Evolutionary conservation across 2,113 vertebrate species (phyloP).

Genomic region (Lipophrys pholis): DNA sequence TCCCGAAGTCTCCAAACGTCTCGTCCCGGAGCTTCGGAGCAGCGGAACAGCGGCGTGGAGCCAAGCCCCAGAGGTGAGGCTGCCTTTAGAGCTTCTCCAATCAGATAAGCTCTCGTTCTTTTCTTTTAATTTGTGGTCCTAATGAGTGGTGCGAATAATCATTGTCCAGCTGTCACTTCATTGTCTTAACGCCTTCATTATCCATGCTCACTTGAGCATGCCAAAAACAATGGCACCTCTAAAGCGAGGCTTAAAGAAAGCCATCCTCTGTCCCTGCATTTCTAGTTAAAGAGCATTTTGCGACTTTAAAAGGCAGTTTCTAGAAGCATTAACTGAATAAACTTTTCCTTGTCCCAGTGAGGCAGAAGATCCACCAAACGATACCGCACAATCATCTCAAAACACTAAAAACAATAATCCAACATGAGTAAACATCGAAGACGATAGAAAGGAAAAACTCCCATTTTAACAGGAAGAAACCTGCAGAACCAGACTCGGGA

Average conservation of each 20-base stretch:
- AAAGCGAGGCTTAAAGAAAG: slow-evolving; percentile 6
- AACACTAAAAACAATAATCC: too few relatives aligned
- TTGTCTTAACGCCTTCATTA: slow-evolving; percentile 37
- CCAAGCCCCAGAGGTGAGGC: slow-evolving; percentile 20
- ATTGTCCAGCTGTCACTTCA: slow-evolving; percentile 52
- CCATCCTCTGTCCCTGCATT: not conserved
- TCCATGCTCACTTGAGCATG: slow-evolving; percentile 25
- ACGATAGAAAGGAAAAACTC: too few relatives aligned
- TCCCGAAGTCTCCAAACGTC: slow-evolving; percentile 9
- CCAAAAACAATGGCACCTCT: slow-evolving; percentile 11
- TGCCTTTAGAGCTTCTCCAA: slow-evolving; percentile 28
- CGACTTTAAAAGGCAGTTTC: not conserved
- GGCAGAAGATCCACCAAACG: not conserved
- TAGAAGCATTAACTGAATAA: not conserved
- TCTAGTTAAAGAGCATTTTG: slow-evolving; percentile 1
- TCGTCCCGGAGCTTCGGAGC: slow-evolving; percentile 29
- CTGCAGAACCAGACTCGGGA: too few relatives aligned
- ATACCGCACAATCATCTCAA: too few relatives aligned
- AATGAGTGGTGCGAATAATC: slow-evolving; percentile 47
- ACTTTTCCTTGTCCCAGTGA: not conserved
- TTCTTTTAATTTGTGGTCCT: slow-evolving; percentile 4
- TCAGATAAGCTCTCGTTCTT: slow-evolving; percentile 23
- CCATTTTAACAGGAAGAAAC: too few relatives aligned
- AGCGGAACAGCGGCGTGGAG: not conserved
- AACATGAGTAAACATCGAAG: too few relatives aligned